These are phyloP conservation scores for Etheostoma perlongum DNA, from an alignment of 2,797 vertebrate species.

Conservation along the genomic window DNA sequence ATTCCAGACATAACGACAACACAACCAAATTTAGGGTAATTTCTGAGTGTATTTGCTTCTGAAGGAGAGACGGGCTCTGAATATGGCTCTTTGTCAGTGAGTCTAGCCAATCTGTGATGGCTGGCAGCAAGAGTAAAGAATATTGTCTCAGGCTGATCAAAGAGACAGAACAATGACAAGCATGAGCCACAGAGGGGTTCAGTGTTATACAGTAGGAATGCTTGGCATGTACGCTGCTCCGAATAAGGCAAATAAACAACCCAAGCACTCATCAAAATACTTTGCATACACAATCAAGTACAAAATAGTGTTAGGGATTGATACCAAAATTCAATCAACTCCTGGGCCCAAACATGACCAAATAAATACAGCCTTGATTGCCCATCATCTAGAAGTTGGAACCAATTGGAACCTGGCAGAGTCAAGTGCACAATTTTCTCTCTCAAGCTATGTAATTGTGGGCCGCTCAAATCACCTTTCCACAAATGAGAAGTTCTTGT, in stretches of 20 bases:
- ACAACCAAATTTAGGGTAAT: conserved; percentile 81
- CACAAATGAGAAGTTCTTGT: conserved; percentile 70
- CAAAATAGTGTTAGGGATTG: conserved; percentile 64
- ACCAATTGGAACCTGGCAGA: conserved; percentile 74
- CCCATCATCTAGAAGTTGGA: conserved; percentile 75
- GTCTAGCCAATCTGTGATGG: conserved; percentile 78
- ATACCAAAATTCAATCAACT: conserved; percentile 74
- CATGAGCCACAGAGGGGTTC: conserved; percentile 54
- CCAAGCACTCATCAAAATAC: conserved; percentile 57
- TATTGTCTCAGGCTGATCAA: conserved; percentile 74
- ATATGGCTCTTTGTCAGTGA: conserved; percentile 77
- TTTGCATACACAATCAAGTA: conserved; percentile 73
- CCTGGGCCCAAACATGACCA: conserved; percentile 70
- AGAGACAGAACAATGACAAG: conserved; percentile 75
- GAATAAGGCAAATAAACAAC: conserved; percentile 62
- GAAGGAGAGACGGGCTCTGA: conserved; percentile 71
- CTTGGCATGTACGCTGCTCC: conserved; percentile 24
- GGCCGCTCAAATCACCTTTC: conserved; percentile 73
- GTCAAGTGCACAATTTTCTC: conserved; percentile 73
- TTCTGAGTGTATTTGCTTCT: conserved; percentile 71
- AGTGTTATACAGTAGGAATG: conserved; percentile 50
- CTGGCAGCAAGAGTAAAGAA: conserved; percentile 69
- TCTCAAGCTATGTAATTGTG: conserved; percentile 74
- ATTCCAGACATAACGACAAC: conserved; percentile 82
- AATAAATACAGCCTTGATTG: conserved; percentile 76